phyloP scores from a whole-genome alignment of 2,113 vertebrate genomes.

The Carassius carassius region DNA sequence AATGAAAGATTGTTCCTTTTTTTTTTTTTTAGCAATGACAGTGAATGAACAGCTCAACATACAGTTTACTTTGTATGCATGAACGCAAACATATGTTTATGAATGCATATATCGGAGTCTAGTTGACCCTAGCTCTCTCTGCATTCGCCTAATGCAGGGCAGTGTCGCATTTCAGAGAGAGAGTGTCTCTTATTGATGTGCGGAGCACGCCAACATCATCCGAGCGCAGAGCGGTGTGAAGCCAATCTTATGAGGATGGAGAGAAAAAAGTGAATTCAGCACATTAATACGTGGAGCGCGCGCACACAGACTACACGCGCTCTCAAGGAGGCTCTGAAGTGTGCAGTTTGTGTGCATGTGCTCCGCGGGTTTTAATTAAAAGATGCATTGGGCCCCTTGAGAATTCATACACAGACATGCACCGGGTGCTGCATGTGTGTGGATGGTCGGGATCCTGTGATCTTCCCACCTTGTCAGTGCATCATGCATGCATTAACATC shows the following conservation, averaged over 20 bases:
- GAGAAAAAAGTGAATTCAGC: slow-evolving; percentile 39
- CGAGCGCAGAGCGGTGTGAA: slow-evolving; percentile 37
- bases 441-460: background rate
- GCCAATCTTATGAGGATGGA: slow-evolving; percentile 39
- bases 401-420: slow-evolving; percentile 35
- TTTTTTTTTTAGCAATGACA: background rate
- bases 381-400: slow-evolving; percentile 27
- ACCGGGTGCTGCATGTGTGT: background rate
- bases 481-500: background rate
- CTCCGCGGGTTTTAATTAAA: slow-evolving; percentile 42
- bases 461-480: slow-evolving; percentile 6
- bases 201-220: slow-evolving; percentile 35
- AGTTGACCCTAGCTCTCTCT: slow-evolving; percentile 3
- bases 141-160: slow-evolving; percentile 24
- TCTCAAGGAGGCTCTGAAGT: background rate
- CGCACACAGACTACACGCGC: background rate
- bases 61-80: background rate
- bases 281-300: slow-evolving; percentile 29
- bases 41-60: too few species aligned
- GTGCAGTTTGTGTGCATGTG: slow-evolving; percentile 7
- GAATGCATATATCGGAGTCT: background rate
- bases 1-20: background rate
- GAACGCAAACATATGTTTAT: background rate
- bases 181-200: slow-evolving; percentile 37
- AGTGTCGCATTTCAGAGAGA: slow-evolving; percentile 26